A percentile compares a stretch with the other conserved stretches of the same genome.
phyloP scores from a whole-genome alignment of 2,888 invertebrate species.

The Rhamphomyia laevipes region DNA sequence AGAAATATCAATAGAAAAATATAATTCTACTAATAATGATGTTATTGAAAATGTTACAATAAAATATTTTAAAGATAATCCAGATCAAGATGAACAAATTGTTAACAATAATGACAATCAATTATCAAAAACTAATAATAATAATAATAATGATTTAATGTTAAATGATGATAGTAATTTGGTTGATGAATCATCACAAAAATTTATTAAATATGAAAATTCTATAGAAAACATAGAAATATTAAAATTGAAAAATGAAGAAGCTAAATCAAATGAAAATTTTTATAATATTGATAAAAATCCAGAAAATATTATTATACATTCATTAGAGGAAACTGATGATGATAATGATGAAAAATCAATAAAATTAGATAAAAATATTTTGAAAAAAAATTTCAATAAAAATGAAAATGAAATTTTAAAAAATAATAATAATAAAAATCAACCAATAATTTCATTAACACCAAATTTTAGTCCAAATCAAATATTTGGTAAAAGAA shows the following conservation, averaged over 20 bases:
- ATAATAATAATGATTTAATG: constrained; percentile 12
- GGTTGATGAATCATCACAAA: neutral
- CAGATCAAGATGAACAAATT: constrained; percentile 3
- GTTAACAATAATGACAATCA: constrained; percentile 24
- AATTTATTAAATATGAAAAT: constrained; percentile 9
- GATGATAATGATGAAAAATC: neutral
- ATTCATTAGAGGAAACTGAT: neutral
- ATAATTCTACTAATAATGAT: too few species aligned
- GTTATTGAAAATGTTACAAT: too few species aligned
- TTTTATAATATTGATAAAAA: neutral
- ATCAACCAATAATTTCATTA: constrained; percentile 10
- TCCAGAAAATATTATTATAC: neutral
- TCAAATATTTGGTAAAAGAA: constrained; percentile 40
- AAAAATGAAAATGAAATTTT: constrained; percentile 22
- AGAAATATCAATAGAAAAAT: too few species aligned
- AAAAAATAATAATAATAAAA: constrained; percentile 11
- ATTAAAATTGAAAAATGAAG: constrained; percentile 3
- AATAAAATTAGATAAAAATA: neutral
- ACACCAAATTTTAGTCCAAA: constrained; percentile 16
- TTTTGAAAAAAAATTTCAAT: neutral
- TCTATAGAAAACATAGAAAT: constrained; percentile 9
- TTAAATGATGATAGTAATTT: constrained; percentile 19
- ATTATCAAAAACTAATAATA: constrained; percentile 16
- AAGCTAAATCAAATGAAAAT: neutral
- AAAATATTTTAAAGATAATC: too few species aligned